Conservation (phyloP, 2,888 invertebrate species). For the Boloria euphrosyne region DNA sequence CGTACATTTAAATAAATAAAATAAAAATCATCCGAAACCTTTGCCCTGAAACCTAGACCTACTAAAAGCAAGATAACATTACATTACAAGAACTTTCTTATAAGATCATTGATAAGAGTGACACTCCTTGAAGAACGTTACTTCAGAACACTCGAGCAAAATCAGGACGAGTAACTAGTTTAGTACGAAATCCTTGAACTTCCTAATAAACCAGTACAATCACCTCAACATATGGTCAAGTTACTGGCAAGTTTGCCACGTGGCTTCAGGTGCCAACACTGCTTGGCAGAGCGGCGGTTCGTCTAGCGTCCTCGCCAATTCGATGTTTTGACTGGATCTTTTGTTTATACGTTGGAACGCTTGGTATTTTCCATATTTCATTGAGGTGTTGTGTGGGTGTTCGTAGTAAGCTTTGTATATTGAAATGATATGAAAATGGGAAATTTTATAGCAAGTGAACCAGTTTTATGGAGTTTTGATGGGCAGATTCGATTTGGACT, state of each 20-base stretch:
- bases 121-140: too few species aligned
- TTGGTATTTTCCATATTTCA: slow-evolving; percentile 36
- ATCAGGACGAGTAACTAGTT: neutral
- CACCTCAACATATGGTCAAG: slow-evolving; percentile 32
- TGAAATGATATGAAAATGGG: neutral
- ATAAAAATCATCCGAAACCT: too few species aligned
- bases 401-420: slow-evolving; percentile 17
- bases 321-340: slow-evolving; percentile 63
- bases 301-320: slow-evolving; percentile 54
- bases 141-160: neutral
- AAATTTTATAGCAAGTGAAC: neutral
- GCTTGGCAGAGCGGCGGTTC: slow-evolving; percentile 50
- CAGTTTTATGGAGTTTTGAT: too few species aligned
- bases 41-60: too few species aligned
- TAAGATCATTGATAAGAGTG: too few species aligned
- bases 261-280: slow-evolving; percentile 61
- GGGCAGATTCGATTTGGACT: neutral
- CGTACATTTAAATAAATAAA: too few species aligned
- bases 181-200: slow-evolving; percentile 7
- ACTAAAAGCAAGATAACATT: too few species aligned
- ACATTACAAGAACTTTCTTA: too few species aligned
- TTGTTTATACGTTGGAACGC: slow-evolving; percentile 38
- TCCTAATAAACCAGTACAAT: slow-evolving; percentile 27
- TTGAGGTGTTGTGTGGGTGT: slow-evolving; percentile 34
- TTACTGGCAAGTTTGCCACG: slow-evolving; percentile 36